Evolutionary conservation across 1,140 invertebrate species (phyloP).

Genomic region (Heliothis virescens): DNA sequence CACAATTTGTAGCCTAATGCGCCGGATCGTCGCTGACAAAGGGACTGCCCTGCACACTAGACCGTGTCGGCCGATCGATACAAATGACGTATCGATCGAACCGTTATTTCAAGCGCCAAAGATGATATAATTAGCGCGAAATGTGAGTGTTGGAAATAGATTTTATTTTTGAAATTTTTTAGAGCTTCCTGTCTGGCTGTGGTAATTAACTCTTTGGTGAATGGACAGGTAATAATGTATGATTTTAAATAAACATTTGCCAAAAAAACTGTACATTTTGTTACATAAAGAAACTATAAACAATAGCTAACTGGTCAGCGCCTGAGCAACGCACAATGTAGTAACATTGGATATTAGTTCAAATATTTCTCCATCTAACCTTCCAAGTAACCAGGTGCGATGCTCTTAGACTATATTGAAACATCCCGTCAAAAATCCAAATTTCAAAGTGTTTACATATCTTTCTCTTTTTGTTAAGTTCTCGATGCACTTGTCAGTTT

Average conservation of each 20-base stretch:
- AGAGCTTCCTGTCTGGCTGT: background rate
- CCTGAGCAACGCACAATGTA: too few relatives aligned
- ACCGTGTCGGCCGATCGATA: slow-evolving; percentile 35
- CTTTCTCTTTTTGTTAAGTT: background rate
- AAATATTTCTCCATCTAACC: too few relatives aligned
- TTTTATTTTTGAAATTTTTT: background rate
- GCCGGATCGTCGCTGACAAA: slow-evolving; percentile 50
- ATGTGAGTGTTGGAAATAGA: background rate
- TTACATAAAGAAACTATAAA: too few relatives aligned
- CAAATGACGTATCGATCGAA: slow-evolving; percentile 42
- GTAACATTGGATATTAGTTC: too few relatives aligned
- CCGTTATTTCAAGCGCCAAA: slow-evolving; percentile 37
- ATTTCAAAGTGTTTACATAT: background rate
- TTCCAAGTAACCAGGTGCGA: too few relatives aligned
- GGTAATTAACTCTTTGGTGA: too few relatives aligned
- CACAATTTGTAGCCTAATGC: slow-evolving; percentile 57
- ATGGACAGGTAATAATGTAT: too few relatives aligned
- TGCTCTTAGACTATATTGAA: too few relatives aligned
- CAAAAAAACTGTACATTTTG: too few relatives aligned
- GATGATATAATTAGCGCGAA: slow-evolving; percentile 11
- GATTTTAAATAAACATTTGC: too few relatives aligned
- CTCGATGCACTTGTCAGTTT: slow-evolving; percentile 20
- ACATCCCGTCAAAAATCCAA: background rate
- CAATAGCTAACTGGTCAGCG: too few relatives aligned
- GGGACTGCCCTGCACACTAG: slow-evolving; percentile 37